Conservation (phyloP, 2,113 vertebrate genomes). For the Lophotis ruficrista region DNA sequence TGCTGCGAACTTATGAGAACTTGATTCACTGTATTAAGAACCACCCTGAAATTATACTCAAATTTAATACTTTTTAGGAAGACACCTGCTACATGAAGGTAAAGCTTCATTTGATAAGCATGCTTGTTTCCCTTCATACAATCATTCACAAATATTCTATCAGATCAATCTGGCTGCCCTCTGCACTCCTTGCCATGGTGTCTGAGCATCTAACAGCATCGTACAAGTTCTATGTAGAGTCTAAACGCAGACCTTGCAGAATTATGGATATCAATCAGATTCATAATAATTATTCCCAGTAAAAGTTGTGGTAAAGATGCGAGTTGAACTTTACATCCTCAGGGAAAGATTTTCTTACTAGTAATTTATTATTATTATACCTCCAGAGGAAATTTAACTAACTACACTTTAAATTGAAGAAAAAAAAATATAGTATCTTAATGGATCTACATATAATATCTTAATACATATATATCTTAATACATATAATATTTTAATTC, state of each 20-base stretch:
- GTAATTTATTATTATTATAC: background rate
- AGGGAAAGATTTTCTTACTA: background rate
- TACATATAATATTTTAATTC: background rate
- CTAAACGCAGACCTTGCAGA: background rate
- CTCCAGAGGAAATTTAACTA: background rate
- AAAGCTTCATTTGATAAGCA: background rate
- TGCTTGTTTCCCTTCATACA: background rate
- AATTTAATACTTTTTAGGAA: background rate
- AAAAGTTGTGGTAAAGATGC: background rate
- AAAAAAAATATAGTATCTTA: background rate
- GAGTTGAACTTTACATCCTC: background rate
- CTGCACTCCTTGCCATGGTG: background rate
- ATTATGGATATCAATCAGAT: background rate
- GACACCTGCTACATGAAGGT: background rate
- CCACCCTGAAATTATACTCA: background rate
- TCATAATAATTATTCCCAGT: background rate
- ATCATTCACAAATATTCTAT: background rate
- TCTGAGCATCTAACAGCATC: background rate
- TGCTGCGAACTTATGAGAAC: background rate
- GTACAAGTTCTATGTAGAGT: background rate
- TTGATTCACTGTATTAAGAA: background rate
- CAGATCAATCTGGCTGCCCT: background rate
- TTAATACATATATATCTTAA: background rate
- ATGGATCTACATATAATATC: background rate
- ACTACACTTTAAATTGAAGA: background rate